These are phyloP conservation scores for Apteryx mantelli DNA, from an alignment of 2,113 vertebrate species.

Conservation along the genomic window DNA sequence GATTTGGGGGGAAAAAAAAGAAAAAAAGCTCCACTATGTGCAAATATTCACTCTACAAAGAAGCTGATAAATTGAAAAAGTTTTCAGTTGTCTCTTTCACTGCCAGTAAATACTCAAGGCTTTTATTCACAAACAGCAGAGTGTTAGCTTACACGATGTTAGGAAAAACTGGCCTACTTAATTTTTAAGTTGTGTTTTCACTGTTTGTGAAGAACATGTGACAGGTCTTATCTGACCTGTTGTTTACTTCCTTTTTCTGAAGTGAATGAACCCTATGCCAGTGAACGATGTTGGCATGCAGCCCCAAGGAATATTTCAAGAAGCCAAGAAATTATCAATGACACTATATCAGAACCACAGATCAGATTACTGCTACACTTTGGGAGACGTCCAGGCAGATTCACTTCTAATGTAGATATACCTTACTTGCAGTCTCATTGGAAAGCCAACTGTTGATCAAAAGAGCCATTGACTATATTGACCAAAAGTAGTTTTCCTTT, in stretches of 20 bases:
- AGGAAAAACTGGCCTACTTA: background rate
- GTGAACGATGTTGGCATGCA: background rate
- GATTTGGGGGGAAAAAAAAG: background rate
- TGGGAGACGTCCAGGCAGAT: background rate
- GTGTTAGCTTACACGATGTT: background rate
- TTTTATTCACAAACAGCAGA: background rate
- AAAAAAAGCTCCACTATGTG: background rate
- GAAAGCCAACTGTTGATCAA: background rate
- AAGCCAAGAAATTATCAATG: background rate
- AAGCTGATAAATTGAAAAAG: background rate
- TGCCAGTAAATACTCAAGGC: background rate
- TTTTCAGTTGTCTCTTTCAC: background rate
- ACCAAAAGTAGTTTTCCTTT: background rate
- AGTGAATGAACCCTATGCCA: background rate
- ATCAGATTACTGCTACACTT: background rate
- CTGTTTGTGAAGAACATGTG: background rate
- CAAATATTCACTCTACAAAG: conserved; percentile 8
- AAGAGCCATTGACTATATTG: background rate
- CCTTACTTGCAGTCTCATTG: background rate
- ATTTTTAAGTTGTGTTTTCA: conserved; percentile 3
- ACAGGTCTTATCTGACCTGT: background rate
- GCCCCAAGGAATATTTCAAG: background rate
- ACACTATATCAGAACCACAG: background rate
- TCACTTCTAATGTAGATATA: background rate
- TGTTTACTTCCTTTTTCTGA: conserved; percentile 35